A percentile compares a stretch with the other conserved stretches of the same genome.
Conservation (phyloP, 2,797 vertebrate species). For the Falco berigora region DNA sequence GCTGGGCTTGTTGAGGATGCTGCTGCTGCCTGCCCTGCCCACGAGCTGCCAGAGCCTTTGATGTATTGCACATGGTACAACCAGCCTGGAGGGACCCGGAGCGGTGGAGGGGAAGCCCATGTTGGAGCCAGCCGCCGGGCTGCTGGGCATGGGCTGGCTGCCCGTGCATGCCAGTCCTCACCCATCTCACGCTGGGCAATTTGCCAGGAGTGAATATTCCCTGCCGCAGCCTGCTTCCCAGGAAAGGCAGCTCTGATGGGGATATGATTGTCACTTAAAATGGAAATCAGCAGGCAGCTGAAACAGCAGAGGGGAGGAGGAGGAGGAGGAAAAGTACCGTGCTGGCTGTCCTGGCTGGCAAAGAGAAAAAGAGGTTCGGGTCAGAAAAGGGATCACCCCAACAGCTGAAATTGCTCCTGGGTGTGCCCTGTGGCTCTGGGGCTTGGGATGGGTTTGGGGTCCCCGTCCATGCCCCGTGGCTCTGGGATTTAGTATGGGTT, state of each 20-base stretch:
- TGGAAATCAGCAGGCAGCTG: not conserved
- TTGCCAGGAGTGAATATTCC: not conserved
- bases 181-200: not conserved
- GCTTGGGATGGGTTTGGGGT: not conserved
- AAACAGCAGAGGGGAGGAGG: not conserved
- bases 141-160: not conserved
- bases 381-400: not conserved
- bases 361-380: not conserved
- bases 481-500: not conserved
- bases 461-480: not conserved
- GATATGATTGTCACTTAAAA: not conserved
- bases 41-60: not conserved
- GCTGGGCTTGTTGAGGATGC: not conserved
- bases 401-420: not conserved
- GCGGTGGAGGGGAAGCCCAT: not conserved
- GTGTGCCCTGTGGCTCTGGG: not conserved
- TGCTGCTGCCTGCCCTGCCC: not conserved
- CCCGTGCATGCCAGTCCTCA: rapidly evolving
- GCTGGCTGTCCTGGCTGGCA: not conserved
- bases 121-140: not conserved
- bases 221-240: not conserved
- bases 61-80: not conserved
- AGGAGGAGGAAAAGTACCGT: not conserved
- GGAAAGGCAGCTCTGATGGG: not conserved
- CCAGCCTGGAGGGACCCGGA: not conserved